These are phyloP conservation scores for Apotomis betuletana DNA, from an alignment of 2,888 invertebrate genomes.

Conservation along the genomic window DNA sequence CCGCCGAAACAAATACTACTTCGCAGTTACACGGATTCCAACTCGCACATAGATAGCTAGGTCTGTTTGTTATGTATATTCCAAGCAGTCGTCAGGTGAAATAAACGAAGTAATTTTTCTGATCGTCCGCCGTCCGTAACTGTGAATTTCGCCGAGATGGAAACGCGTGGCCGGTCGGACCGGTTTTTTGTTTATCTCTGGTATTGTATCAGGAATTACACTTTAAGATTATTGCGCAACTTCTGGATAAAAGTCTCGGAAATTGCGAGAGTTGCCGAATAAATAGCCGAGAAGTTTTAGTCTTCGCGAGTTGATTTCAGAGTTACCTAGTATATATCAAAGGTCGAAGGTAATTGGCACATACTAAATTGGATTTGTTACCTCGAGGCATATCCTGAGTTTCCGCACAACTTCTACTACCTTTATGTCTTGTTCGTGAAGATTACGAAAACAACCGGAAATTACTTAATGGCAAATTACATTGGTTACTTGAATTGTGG, in stretches of 20 bases:
- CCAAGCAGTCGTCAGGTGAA: constrained; percentile 31
- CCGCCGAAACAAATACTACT: constrained; percentile 36
- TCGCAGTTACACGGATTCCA: constrained; percentile 26
- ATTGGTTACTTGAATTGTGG: background rate
- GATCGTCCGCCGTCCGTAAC: constrained; percentile 14
- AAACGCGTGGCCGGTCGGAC: constrained; percentile 22
- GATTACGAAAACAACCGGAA: constrained; percentile 21
- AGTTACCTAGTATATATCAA: constrained; percentile 19
- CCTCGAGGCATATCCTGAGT: constrained; percentile 19
- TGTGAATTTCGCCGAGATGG: constrained; percentile 24
- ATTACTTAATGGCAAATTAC: constrained; percentile 8
- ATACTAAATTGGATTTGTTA: constrained; percentile 29
- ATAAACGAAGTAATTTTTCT: constrained; percentile 31
- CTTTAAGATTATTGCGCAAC: constrained; percentile 31
- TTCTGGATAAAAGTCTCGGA: constrained; percentile 16
- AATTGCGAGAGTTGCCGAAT: constrained; percentile 11
- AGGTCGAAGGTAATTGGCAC: constrained; percentile 35
- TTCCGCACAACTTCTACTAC: constrained; percentile 1
- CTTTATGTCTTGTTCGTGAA: background rate
- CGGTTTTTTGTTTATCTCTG: constrained; percentile 27
- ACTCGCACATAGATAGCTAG: constrained; percentile 15
- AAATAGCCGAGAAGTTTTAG: constrained; percentile 17
- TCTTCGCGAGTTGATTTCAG: background rate
- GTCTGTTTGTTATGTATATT: constrained; percentile 27
- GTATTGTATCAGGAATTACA: constrained; percentile 27